Evolutionary conservation across 2,797 vertebrate genomes (phyloP).

Genomic region (Kryptolebias ocellatus): DNA sequence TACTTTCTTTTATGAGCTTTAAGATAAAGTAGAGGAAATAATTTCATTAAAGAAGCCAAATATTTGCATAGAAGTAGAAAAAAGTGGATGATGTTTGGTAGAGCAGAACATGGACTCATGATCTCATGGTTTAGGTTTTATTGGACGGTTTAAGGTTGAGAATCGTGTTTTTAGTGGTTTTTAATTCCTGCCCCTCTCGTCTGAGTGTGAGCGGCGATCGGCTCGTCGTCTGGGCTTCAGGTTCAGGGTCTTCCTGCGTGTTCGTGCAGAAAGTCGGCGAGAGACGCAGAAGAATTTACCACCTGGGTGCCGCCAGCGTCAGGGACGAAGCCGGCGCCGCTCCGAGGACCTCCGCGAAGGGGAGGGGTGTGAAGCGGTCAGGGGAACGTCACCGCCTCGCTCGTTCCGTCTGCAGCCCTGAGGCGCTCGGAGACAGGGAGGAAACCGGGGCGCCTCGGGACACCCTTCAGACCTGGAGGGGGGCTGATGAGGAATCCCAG

Average conservation of each 20-base stretch:
- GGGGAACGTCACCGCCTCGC: slow-evolving; percentile 33
- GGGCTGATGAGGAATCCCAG: slow-evolving; percentile 72
- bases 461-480: slow-evolving; percentile 51
- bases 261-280: slow-evolving; percentile 17
- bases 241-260: slow-evolving; percentile 3
- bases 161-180: neutral
- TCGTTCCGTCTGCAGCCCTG: slow-evolving; percentile 46
- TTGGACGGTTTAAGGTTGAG: too few relatives aligned
- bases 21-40: too few relatives aligned
- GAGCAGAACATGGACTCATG: too few relatives aligned
- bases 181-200: neutral
- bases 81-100: too few relatives aligned
- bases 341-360: slow-evolving; percentile 21
- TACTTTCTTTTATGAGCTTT: too few relatives aligned
- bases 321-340: slow-evolving; percentile 38
- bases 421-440: slow-evolving; percentile 24
- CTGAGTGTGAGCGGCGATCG: neutral
- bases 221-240: neutral
- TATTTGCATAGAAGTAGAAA: too few relatives aligned
- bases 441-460: slow-evolving; percentile 42
- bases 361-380: slow-evolving; percentile 54
- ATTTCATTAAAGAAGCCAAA: too few relatives aligned
- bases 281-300: slow-evolving; percentile 39
- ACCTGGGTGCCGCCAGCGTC: slow-evolving; percentile 29
- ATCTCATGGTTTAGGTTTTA: too few relatives aligned